Percentiles rank a stretch among this genome's conserved stretches.
Evolutionary conservation across 2,113 vertebrate species (phyloP).

Genomic region (Riparia riparia): DNA sequence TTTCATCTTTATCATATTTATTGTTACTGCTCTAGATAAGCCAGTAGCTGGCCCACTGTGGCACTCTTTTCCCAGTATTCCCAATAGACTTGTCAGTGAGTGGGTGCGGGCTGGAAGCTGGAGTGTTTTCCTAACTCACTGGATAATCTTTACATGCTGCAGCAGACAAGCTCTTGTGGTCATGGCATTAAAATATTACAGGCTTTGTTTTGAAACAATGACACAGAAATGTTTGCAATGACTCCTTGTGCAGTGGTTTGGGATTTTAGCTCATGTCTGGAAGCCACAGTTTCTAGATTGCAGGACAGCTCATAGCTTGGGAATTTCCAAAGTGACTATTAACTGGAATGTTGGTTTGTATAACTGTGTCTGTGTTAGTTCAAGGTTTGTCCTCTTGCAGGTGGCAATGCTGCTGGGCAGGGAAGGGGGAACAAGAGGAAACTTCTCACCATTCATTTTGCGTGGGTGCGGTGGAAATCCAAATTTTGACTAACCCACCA

Average conservation of each 20-base stretch:
- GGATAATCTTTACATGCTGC: slow-evolving; percentile 3
- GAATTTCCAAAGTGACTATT: slow-evolving; percentile 75
- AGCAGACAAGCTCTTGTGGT: slow-evolving; percentile 64
- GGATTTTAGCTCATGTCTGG: slow-evolving; percentile 68
- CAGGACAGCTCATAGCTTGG: slow-evolving; percentile 68
- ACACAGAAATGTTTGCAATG: slow-evolving; percentile 60
- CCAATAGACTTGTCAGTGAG: not conserved
- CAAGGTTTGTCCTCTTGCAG: slow-evolving; percentile 55
- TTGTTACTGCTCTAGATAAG: not conserved
- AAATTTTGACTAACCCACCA: not conserved
- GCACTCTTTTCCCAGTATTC: not conserved
- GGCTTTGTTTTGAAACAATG: slow-evolving; percentile 75
- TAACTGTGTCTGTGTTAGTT: slow-evolving; percentile 34
- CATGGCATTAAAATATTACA: slow-evolving; percentile 70
- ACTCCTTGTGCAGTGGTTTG: slow-evolving; percentile 72
- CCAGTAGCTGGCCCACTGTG: not conserved
- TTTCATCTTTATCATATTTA: not conserved
- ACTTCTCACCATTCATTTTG: slow-evolving; percentile 16
- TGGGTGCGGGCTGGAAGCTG: not conserved
- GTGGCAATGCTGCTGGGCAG: slow-evolving; percentile 43
- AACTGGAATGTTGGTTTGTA: slow-evolving; percentile 51
- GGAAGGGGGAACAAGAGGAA: slow-evolving; percentile 5
- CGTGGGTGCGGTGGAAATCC: slow-evolving; percentile 30
- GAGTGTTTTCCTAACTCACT: slow-evolving; percentile 35
- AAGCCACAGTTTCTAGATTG: slow-evolving; percentile 76